phyloP scores from a whole-genome alignment of 2,888 invertebrate genomes.

The Mayetiola destructor region DNA sequence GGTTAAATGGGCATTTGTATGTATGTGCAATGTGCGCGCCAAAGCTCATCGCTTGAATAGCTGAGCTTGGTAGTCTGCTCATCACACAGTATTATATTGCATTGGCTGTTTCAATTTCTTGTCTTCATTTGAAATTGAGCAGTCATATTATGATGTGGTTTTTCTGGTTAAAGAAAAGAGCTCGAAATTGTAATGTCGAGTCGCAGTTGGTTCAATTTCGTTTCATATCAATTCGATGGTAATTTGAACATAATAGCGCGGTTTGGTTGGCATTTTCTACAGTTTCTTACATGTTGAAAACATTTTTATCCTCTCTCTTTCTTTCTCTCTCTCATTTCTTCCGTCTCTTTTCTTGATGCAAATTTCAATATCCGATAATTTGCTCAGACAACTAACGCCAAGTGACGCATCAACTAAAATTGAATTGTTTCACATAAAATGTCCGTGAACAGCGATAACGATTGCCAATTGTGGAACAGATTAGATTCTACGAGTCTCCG shows the following conservation, averaged over 20 bases:
- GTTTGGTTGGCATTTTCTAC: neutral
- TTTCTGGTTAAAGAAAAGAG: too few species aligned
- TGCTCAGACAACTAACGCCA: neutral
- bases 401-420: neutral
- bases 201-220: neutral
- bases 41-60: too few species aligned
- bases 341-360: neutral
- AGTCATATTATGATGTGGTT: too few species aligned
- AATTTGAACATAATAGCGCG: conserved; percentile 7
- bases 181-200: neutral
- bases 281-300: neutral
- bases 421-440: neutral
- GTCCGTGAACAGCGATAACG: neutral
- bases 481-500: too few species aligned
- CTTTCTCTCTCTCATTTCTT: too few species aligned
- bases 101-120: too few species aligned
- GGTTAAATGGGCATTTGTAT: neutral
- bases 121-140: too few species aligned
- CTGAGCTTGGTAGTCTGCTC: too few species aligned
- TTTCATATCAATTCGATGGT: neutral
- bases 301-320: too few species aligned
- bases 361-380: conserved; percentile 7
- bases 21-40: neutral
- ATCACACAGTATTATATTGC: too few species aligned
- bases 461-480: neutral